A percentile compares a stretch with the other conserved stretches of the same genome.
These are phyloP conservation scores for Beroe ovata DNA, from an alignment of 37 sponge, comb jelly and placozoan genomes.

Conservation along the genomic window DNA sequence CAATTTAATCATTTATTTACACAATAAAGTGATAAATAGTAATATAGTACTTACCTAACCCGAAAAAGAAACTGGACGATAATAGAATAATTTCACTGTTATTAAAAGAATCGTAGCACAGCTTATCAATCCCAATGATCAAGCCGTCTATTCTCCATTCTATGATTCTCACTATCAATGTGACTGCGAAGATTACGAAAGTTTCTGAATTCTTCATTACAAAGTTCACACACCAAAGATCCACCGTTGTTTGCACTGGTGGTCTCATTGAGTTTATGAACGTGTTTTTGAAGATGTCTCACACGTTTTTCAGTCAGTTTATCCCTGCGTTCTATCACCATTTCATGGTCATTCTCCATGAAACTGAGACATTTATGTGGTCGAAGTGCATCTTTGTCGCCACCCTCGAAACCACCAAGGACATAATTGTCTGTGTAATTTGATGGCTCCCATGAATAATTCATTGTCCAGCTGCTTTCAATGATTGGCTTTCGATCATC, in stretches of 20 bases:
- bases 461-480: neutral
- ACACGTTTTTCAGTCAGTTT: neutral
- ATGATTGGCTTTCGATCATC: neutral
- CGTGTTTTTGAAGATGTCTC: neutral
- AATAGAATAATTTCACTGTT: no score
- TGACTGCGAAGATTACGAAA: neutral
- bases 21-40: no score
- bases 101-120: no score
- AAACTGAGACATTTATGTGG: neutral
- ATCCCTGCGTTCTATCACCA: neutral
- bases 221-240: constrained; percentile 6
- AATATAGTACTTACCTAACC: no score
- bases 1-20: no score
- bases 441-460: neutral
- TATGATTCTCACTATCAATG: constrained; percentile 15
- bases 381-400: constrained; percentile 3
- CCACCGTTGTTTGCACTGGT: neutral
- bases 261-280: neutral
- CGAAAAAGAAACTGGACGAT: no score
- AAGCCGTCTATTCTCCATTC: constrained; percentile 4
- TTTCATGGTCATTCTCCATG: neutral
- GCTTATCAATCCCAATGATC: constrained; percentile 37
- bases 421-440: neutral
- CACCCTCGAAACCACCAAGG: neutral
- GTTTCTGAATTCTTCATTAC: neutral